phyloP scores from a whole-genome alignment of 2,888 invertebrate species.

The Lithophane ornitopus region DNA sequence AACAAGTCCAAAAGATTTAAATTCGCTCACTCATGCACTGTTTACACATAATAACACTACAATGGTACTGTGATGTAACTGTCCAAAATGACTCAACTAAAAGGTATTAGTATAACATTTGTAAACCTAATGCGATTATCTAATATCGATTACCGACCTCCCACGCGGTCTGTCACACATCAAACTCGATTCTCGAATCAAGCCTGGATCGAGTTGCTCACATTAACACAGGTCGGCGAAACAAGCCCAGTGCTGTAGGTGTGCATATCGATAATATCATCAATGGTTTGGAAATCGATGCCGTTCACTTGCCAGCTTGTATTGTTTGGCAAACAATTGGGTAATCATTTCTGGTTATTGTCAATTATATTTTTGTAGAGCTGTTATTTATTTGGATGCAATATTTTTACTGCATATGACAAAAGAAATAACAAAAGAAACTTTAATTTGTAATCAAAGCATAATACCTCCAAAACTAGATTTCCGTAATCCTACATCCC shows the following conservation, averaged over 20 bases:
- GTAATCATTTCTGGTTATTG: slow-evolving; percentile 59
- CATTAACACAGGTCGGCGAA: slow-evolving; percentile 70
- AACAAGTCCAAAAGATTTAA: slow-evolving; percentile 39
- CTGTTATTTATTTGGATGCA: neutral
- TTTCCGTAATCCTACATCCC: neutral
- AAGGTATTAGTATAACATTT: slow-evolving; percentile 80
- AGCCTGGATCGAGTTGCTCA: slow-evolving; percentile 54
- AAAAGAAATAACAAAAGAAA: neutral
- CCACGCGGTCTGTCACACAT: slow-evolving; percentile 83
- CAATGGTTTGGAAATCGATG: slow-evolving; percentile 72
- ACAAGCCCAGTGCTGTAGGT: slow-evolving; percentile 74
- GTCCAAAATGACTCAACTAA: slow-evolving; percentile 79
- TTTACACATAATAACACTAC: slow-evolving; percentile 50
- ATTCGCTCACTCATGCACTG: slow-evolving; percentile 48
- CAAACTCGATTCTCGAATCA: slow-evolving; percentile 68
- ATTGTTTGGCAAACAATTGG: slow-evolving; percentile 71
- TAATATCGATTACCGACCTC: slow-evolving; percentile 85
- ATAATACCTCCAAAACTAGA: neutral
- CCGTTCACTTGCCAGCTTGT: slow-evolving; percentile 73
- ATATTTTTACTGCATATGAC: neutral
- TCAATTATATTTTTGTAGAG: slow-evolving; percentile 35
- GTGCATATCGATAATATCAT: slow-evolving; percentile 72
- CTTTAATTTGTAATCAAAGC: neutral
- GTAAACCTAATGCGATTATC: slow-evolving; percentile 86
- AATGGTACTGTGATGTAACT: slow-evolving; percentile 71